Evolutionary conservation across 2,888 invertebrate species (phyloP), one percentile per base, ranked within the genome.

Genomic region (Lathronympha strigana): DNA sequence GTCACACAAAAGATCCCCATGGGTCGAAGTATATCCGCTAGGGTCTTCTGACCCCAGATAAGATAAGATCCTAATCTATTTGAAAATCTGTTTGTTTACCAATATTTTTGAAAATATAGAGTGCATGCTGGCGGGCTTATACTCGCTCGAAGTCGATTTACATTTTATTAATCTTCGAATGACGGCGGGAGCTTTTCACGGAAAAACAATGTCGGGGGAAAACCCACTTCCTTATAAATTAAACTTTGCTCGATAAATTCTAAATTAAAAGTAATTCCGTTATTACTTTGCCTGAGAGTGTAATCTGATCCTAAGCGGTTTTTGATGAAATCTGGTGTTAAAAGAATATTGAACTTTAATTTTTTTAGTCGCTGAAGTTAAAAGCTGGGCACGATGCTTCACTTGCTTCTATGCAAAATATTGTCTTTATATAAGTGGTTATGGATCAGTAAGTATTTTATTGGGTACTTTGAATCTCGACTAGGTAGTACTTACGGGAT

Each of bases 251-350:
- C 58, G 64, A 58, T 64, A 64, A 64, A 64, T 64, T 64, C 36
- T 60, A 53, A 60, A 64, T 64, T 64, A 64, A 64, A 64, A 64
- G 64, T 60, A 64, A 64, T 64, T 45, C 58, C 58, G 64, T 51
- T 60, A 64, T 64, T 64, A 60, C 58, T 53, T 21, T 5, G 43
- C 51, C 25, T 25, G 25, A 43, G 57, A 51, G 53, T 58, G 64
- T 60, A 60, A 64, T 64, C 58, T 49, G 64, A 64, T 64, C 51
- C 45, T 60, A 64, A 64, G 64, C 60, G 58, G 50, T 64, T 64
- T 64, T 64, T 64, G 53, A 60, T 64, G 25, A 64, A 51, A 63
- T 58, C 43, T 51, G 25, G 33, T 51, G 36, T 58, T 51, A 13
- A 25, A 38, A 36, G 43, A 47, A 64, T 51, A 64, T 58, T 64